Evolutionary conservation across 1,140 invertebrate species (phyloP), one percentile per base, ranked within the genome.

Genomic region (Eulimnadia texana): DNA sequence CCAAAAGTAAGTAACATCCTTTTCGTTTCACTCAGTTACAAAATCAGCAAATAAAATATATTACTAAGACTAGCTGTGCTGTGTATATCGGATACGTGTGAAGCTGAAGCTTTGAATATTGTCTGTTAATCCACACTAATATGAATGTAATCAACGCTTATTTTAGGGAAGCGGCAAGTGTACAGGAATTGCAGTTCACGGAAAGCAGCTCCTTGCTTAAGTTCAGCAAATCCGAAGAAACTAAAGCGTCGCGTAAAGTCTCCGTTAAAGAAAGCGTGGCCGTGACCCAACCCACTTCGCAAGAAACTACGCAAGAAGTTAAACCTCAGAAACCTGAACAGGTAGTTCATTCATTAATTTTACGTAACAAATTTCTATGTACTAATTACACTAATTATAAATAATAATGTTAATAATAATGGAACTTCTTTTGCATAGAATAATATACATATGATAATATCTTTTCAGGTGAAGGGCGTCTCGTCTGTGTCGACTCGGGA

Each of bases 161-260:
- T 28, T 47, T 27, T 13, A 27, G 55, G n/a, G 55, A 58, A 20
- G 42, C 55, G 1, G 29, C 55, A 3, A 33, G 24, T n/a, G 42
- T 64, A 42, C 50, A 27, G n/a, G 64, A 65, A 53, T 53, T 64
- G 42, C 57, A 50, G 55, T 42, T 42, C 33, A 58, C 50, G 10
- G 29, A 58, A 58, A 58, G 42, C 56, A 23, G 65, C 65, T 3
- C 71, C 68, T 62, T 61, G 68, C 49, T 68, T 66, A 6, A n/a
- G 66, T 9, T 66, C 68, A 2, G 64, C 29, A 63, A 71, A 63
- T 57, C 68, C 20, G 33, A 56, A 58, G 56, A 47, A 57, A 58
- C 55, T 42, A n/a, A 56, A 20, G 56, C 55, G 13, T 19, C 28
- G 23, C 55, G 55, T 33, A 58, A 29, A 42, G 55, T 58, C n/a